A percentile compares a stretch with the other conserved stretches of the same genome.
Conservation (phyloP, 2,113 vertebrate species). For the Parus major region DNA sequence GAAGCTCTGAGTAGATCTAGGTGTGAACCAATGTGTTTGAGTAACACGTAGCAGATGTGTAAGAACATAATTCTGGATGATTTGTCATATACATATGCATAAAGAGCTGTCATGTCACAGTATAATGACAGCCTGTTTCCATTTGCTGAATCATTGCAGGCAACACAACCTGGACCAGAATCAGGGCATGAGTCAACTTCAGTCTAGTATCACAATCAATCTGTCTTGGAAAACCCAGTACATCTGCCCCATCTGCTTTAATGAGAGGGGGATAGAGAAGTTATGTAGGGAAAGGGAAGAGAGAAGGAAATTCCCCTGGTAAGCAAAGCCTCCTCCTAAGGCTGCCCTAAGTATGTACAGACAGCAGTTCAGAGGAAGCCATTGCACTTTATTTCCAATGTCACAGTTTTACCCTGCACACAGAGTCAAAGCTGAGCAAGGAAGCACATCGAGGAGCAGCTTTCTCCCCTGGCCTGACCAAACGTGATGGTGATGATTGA, state of each 20-base stretch:
- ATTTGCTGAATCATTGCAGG: background rate
- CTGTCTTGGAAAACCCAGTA: background rate
- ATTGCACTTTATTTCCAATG: background rate
- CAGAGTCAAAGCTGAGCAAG: background rate
- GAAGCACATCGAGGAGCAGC: background rate
- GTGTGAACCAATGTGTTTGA: background rate
- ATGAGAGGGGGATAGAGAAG: background rate
- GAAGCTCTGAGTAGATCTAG: background rate
- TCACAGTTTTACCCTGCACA: background rate
- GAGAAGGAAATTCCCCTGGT: background rate
- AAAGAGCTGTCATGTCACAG: background rate
- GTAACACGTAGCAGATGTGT: background rate
- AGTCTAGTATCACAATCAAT: background rate
- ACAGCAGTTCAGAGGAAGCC: background rate
- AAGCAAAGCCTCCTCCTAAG: background rate
- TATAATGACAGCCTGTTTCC: background rate
- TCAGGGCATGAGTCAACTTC: background rate
- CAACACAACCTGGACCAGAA: background rate
- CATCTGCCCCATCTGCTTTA: background rate
- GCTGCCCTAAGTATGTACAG: background rate
- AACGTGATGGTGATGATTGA: rapidly evolving
- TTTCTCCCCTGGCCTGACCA: background rate
- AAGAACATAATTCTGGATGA: background rate
- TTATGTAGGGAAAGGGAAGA: background rate
- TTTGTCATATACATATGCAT: background rate